Conservation (phyloP, 2,888 invertebrate species). For the Tortricodes alternella region DNA sequence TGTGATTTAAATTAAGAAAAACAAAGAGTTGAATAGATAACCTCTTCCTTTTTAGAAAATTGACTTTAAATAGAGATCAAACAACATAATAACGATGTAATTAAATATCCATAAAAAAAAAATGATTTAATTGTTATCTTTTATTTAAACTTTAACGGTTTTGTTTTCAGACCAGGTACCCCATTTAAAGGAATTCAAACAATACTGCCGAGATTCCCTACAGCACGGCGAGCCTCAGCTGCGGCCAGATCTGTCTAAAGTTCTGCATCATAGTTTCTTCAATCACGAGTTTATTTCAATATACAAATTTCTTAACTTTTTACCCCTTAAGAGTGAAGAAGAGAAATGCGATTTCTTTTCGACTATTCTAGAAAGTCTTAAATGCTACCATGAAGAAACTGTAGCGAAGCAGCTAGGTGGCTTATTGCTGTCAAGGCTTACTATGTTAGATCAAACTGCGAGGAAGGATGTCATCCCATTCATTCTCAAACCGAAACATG, state of each 20-base stretch:
- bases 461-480: slow-evolving; percentile 87
- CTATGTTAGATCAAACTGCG: slow-evolving; percentile 91
- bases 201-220: slow-evolving; percentile 86
- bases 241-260: slow-evolving; percentile 86
- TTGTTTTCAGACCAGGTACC: slow-evolving; percentile 85
- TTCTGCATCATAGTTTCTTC: slow-evolving; percentile 89
- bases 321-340: slow-evolving; percentile 89
- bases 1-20: too few relatives aligned
- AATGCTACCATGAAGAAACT: slow-evolving; percentile 89
- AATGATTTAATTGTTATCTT: neutral
- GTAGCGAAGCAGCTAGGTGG: slow-evolving; percentile 92
- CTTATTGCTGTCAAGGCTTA: slow-evolving; percentile 91
- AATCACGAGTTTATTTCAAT: slow-evolving; percentile 93
- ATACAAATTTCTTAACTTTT: slow-evolving; percentile 90
- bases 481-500: slow-evolving; percentile 87
- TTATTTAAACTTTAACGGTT: neutral
- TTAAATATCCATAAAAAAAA: too few relatives aligned
- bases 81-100: too few relatives aligned
- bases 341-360: slow-evolving; percentile 92
- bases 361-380: slow-evolving; percentile 85
- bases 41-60: too few relatives aligned
- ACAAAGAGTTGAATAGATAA: too few relatives aligned
- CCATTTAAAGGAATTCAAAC: slow-evolving; percentile 86
- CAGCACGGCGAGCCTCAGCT: slow-evolving; percentile 85
- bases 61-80: too few relatives aligned